A percentile compares a stretch with the other conserved stretches of the same genome.
Conservation (phyloP, 2,888 invertebrate genomes). For the Cenopis cana region DNA sequence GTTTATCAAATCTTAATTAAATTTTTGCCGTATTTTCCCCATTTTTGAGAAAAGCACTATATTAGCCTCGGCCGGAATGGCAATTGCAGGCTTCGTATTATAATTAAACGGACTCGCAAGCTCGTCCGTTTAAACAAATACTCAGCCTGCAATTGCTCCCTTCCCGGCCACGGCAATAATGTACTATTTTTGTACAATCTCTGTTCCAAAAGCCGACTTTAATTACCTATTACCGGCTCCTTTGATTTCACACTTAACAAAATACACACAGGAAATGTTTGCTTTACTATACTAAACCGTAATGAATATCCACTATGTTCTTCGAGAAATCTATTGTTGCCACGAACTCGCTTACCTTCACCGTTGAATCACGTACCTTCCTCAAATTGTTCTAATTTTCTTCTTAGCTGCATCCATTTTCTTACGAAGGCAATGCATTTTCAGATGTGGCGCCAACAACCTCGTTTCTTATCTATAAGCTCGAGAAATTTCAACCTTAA, state of each 20-base stretch:
- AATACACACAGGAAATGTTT: neutral
- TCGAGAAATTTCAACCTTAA: neutral
- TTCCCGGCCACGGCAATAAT: too few species aligned
- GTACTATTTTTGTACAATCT: neutral
- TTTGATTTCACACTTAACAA: neutral
- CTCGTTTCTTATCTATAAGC: neutral
- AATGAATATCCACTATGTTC: constrained; percentile 7
- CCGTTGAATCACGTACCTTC: constrained; percentile 20
- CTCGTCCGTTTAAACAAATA: too few species aligned
- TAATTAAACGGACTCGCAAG: too few species aligned
- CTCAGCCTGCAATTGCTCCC: too few species aligned
- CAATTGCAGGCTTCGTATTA: too few species aligned
- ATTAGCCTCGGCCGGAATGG: too few species aligned
- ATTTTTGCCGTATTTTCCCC: too few species aligned
- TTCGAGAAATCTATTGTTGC: constrained; percentile 14
- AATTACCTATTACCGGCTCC: neutral
- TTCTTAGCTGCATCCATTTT: constrained; percentile 38
- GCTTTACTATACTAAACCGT: neutral
- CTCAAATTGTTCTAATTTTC: constrained; percentile 29
- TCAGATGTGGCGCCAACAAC: neutral
- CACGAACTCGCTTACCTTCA: constrained; percentile 16
- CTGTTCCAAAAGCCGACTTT: neutral
- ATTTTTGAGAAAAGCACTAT: too few species aligned
- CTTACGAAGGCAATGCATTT: constrained; percentile 27
- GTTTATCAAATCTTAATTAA: too few species aligned